These are phyloP conservation scores for Vulpes lagopus DNA, from an alignment of 2,113 vertebrate species.

Conservation along the genomic window DNA sequence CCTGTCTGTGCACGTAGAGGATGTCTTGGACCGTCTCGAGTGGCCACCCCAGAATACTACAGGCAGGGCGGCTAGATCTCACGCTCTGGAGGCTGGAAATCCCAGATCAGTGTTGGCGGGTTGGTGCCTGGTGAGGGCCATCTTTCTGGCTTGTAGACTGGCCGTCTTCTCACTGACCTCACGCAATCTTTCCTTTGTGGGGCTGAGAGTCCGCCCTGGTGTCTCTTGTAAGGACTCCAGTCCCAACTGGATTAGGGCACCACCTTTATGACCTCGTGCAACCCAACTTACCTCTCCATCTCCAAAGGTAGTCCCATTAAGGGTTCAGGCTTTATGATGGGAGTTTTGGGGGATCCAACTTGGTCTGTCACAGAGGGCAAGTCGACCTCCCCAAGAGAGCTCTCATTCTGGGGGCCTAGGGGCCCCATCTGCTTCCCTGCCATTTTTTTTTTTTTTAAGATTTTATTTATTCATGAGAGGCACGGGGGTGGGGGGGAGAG, in stretches of 20 bases:
- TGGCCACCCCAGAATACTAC: fast-evolving
- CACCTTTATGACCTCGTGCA: not conserved
- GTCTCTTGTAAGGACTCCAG: not conserved
- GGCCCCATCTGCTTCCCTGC: not conserved
- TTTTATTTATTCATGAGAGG: too few relatives aligned
- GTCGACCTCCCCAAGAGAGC: fast-evolving
- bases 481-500: too few relatives aligned
- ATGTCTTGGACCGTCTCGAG: not conserved
- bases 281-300: not conserved
- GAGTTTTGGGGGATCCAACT: not conserved
- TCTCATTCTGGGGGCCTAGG: not conserved
- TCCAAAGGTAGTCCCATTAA: not conserved
- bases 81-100: not conserved
- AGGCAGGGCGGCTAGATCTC: fast-evolving
- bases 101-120: not conserved
- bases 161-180: not conserved
- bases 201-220: not conserved
- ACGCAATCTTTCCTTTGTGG: fast-evolving
- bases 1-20: not conserved
- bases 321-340: not conserved
- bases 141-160: not conserved
- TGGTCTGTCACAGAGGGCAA: not conserved
- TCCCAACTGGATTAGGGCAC: not conserved
- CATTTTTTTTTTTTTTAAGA: too few relatives aligned
- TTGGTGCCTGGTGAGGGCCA: not conserved